Percentiles rank a stretch among this genome's conserved stretches.
These are phyloP conservation scores for Hemitrygon akajei DNA, from an alignment of 2,797 vertebrate species.

Conservation along the genomic window DNA sequence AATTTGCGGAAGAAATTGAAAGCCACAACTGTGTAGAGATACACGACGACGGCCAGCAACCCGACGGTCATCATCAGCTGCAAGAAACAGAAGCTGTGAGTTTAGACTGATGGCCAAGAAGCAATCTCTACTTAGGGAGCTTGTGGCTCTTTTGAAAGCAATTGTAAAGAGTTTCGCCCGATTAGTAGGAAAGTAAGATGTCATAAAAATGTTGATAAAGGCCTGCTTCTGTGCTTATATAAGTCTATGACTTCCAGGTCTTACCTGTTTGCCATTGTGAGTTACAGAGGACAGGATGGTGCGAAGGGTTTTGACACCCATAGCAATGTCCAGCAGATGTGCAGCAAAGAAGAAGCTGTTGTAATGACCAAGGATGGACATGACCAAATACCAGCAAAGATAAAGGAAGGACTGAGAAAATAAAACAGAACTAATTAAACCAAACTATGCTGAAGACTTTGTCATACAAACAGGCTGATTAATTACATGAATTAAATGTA, in stretches of 20 bases:
- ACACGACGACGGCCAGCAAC: constrained; percentile 82
- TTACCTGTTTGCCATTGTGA: constrained; percentile 91
- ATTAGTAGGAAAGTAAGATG: neutral
- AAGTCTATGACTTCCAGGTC: too few species aligned
- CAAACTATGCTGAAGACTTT: neutral
- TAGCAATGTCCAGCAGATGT: constrained; percentile 87
- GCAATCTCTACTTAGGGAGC: too few species aligned
- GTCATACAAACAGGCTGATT: neutral
- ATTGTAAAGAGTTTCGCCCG: neutral
- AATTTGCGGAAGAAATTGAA: constrained; percentile 97
- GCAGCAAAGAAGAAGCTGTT: constrained; percentile 91
- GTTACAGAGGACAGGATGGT: constrained; percentile 91
- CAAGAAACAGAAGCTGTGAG: neutral
- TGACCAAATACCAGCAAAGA: constrained; percentile 83
- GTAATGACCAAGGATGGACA: constrained; percentile 88
- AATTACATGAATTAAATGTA: neutral
- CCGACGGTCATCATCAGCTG: constrained; percentile 89
- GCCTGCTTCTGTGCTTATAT: too few species aligned
- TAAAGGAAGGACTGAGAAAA: constrained; percentile 79
- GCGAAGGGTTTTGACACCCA: constrained; percentile 87
- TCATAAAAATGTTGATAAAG: neutral
- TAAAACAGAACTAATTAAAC: neutral
- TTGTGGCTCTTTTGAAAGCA: neutral
- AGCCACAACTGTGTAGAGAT: constrained; percentile 89
- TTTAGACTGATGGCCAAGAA: neutral